Percentiles rank a stretch among this genome's conserved stretches.
Conservation (phyloP, 2,888 invertebrate species). For the Volucella zonaria region DNA sequence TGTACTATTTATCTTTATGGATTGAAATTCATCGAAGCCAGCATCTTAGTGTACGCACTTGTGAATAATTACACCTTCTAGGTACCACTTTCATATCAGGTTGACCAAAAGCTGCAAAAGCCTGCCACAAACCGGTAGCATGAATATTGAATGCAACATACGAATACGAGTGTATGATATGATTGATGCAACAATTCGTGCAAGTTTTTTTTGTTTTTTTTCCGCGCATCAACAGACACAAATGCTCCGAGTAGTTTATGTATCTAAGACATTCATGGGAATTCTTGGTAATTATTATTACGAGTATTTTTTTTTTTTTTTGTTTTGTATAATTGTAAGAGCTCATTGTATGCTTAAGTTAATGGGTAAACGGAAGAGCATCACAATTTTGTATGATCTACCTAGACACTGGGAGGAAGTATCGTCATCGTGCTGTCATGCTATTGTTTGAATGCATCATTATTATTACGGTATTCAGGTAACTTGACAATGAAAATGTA, state of each 20-base stretch:
- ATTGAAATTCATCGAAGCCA: conserved; percentile 26
- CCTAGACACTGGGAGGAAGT: conserved; percentile 36
- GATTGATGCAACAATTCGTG: conserved; percentile 44
- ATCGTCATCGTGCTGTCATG: conserved; percentile 2
- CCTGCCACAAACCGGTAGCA: conserved; percentile 15
- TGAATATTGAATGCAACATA: not conserved
- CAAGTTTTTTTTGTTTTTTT: conserved; percentile 3
- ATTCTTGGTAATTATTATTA: conserved; percentile 42
- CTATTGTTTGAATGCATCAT: conserved; percentile 40
- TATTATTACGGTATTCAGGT: conserved; percentile 53
- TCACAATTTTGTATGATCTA: conserved; percentile 24
- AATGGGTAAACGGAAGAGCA: conserved; percentile 52
- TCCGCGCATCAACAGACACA: conserved; percentile 7
- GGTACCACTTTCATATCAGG: conserved; percentile 64
- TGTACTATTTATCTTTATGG: no score
- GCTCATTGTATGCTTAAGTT: conserved; percentile 33
- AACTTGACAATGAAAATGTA: conserved; percentile 48
- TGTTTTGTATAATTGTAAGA: conserved; percentile 17
- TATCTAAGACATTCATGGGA: conserved; percentile 17
- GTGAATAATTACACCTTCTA: conserved; percentile 48
- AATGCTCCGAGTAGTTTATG: not conserved
- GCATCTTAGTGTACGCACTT: conserved; percentile 59
- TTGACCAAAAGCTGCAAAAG: conserved; percentile 31
- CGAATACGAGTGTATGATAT: no score
- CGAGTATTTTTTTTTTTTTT: not conserved